These are phyloP conservation scores for Pelusios castaneus DNA, from an alignment of 2,113 vertebrate species.

Conservation along the genomic window DNA sequence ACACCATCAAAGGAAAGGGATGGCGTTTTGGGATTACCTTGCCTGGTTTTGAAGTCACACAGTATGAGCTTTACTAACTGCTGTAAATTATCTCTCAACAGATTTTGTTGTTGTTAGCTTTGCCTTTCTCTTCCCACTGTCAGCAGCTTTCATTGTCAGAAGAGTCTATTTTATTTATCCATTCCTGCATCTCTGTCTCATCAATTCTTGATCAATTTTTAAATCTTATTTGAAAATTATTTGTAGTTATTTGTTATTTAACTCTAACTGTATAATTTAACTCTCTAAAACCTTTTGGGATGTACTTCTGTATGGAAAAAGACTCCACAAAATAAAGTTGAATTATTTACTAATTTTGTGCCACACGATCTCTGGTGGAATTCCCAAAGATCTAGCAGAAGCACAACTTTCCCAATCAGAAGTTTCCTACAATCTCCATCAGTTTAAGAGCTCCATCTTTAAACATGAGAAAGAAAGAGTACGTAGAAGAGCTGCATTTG, in stretches of 20 bases:
- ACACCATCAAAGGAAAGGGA: not conserved
- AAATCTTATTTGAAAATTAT: constrained; percentile 21
- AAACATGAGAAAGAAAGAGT: not conserved
- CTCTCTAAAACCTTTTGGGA: constrained; percentile 18
- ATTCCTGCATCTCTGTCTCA: not conserved
- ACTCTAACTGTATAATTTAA: constrained; percentile 25
- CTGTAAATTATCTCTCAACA: not conserved
- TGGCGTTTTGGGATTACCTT: not conserved
- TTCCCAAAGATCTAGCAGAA: not conserved
- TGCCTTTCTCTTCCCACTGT: not conserved
- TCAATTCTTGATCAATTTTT: constrained; percentile 20
- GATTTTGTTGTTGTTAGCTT: not conserved
- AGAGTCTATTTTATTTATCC: constrained; percentile 13
- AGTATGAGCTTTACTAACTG: not conserved
- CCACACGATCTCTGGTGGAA: not conserved
- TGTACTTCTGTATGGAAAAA: not conserved
- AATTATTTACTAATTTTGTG: not conserved
- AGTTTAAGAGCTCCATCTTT: not conserved
- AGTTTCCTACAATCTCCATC: not conserved
- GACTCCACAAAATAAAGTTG: not conserved
- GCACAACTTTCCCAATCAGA: not conserved
- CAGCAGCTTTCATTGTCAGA: not conserved
- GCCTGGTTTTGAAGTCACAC: not conserved
- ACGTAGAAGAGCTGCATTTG: not conserved
- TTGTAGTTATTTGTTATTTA: constrained; percentile 59